Evolutionary conservation across 2,113 vertebrate species (phyloP), one percentile per base, ranked within the genome.

Genomic region (Antechinus stuartii): DNA sequence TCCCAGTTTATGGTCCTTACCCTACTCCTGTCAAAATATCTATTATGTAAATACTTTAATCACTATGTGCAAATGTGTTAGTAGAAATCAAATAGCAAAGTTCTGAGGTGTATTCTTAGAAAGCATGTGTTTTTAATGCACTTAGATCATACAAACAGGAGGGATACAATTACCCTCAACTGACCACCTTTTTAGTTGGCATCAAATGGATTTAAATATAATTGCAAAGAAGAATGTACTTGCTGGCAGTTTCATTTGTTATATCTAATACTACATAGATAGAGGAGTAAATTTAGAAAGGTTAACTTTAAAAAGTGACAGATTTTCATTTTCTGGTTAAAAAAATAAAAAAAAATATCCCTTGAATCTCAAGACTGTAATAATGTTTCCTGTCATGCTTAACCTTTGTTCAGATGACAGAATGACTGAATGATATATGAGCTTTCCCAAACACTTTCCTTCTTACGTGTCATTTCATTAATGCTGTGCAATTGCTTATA

Each of bases 291-390:
- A 76, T 56, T 11, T 19, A 95, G 25, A 52, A 91, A 91, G 11
- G 27, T 23, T 84, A 95, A 94, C 53, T 22, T 96, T 26, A 91
- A 93, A 26, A 95, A 84, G 1, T 16, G 53, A 49, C 14, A 92
- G 53, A 84, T 49, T 94, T 94, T 89, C 46, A 49, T 89, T 94
- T 95, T 46, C 30, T 35, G 25, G 35, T 84, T 90, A 92, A 95
- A 84, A 22, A 90, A 2, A 35, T 12, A 10, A 10, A 25, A 55
- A 84, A 57, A 84, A 55, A 23, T 76, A 23, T 76, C 61, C 10
- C 50, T 53, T 93, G 47, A 49, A 25, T 93, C 42, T 92, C 52
- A 30, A 94, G 2, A 93, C 11, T 35, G 35, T 52, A 49, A 27
- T 89, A 91, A 49, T 55, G 0, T 57, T 93, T 93, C 1, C 3